Evolutionary conservation across 2,797 vertebrate genomes (phyloP), one percentile per base, ranked within the genome.

Genomic region (Peromyscus eremicus): DNA sequence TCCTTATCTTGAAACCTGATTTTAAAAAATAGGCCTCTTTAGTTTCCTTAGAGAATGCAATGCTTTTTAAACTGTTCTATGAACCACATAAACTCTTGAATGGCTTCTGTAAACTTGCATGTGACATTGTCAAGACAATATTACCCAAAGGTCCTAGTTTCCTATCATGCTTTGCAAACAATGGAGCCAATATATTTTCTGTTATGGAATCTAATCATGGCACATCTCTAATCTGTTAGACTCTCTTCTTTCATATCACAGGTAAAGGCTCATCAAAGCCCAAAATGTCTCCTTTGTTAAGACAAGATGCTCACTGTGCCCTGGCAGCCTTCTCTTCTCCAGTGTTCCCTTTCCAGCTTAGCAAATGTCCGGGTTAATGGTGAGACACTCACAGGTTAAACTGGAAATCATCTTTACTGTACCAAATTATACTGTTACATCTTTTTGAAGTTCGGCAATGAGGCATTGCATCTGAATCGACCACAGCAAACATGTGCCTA

Each of bases 81-180:
- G n/a, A 76, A 46, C 14, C 87, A 75, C 46, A 12, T 0, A 64
- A 89, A 55, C 9, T 70, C 95, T 76, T 29, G 49, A 94, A 17
- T 70, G 29, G 25, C 21, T 92, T 87, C 57, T 95, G 4, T 49
- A 43, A 66, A 85, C 62, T 91, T 91, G 27, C 49, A 89, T 80
- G 29, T 60, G 49, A 91, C 62, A 84, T 49, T 77, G 13, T 97
- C 75, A 94, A 87, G 82, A 84, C 32, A 89, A 27, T 71, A 84
- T 71, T 92, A 43, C 23, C 57, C 84, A 73, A 88, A 32, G 66
- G 77, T 77, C 73, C 75, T 86, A 19, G 12, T 34, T 82, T 92
- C 89, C 62, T 86, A 66, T 6, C 21, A 57, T 79, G 83, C 57
- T 86, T 92, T 57, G 29, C 27, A 79, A 95, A 96, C 57, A 96